Evolutionary conservation across 2,113 vertebrate species (phyloP).

Genomic region (Paracanthobrama guichenoti): DNA sequence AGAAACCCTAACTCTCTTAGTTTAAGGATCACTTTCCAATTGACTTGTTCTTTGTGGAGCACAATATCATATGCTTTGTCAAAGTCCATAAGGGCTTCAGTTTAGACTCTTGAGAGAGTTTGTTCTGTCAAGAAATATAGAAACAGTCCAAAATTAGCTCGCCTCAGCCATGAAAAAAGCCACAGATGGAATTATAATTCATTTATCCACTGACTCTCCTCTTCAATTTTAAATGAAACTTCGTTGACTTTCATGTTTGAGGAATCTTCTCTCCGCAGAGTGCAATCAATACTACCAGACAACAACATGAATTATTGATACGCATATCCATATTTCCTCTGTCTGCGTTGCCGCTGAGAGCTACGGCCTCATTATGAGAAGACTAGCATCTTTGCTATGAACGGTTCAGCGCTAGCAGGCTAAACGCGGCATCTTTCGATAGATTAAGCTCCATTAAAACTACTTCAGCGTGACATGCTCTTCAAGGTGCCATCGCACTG

Average conservation of each 20-base stretch:
- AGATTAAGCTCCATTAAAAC: conserved; percentile 52
- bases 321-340: conserved; percentile 32
- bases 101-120: background rate
- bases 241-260: conserved; percentile 51
- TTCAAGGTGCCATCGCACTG: conserved; percentile 19
- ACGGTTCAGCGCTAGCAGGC: conserved; percentile 7
- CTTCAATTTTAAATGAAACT: conserved; percentile 50
- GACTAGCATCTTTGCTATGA: conserved; percentile 10
- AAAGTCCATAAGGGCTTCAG: background rate
- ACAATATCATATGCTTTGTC: conserved; percentile 13
- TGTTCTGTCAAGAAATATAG: conserved; percentile 18
- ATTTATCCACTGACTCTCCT: conserved; percentile 32
- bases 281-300: conserved; percentile 49
- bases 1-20: conserved; percentile 7
- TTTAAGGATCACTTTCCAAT: background rate
- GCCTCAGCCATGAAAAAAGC: background rate
- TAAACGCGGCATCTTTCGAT: conserved; percentile 43
- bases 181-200: conserved; percentile 39
- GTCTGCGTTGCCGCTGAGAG: conserved; percentile 25
- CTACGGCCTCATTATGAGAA: conserved; percentile 34
- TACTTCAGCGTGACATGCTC: conserved; percentile 31
- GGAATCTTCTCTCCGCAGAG: conserved; percentile 44
- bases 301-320: conserved; percentile 55
- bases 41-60: background rate
- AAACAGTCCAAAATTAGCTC: conserved; percentile 22